These are phyloP conservation scores for Astropecten irregularis DNA, from an alignment of 53 echinoderm and acorn worm genomes.

Conservation along the genomic window DNA sequence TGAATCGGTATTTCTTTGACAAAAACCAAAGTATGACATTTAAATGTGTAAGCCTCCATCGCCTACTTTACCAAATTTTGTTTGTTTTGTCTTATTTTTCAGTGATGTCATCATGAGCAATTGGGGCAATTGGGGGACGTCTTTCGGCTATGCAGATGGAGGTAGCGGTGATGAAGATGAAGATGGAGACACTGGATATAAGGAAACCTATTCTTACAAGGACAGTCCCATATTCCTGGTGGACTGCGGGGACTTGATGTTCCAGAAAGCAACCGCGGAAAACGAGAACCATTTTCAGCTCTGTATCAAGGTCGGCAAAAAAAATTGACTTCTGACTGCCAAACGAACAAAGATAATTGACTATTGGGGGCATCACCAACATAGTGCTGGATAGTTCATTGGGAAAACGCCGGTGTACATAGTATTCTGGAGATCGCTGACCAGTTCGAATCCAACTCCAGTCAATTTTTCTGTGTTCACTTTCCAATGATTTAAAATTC, in stretches of 20 bases:
- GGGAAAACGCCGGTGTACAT: too few species aligned
- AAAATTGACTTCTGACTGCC: too few species aligned
- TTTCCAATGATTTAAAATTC: not conserved
- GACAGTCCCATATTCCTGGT: constrained; percentile 90
- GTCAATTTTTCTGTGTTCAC: too few species aligned
- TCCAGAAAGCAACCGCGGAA: constrained; percentile 63
- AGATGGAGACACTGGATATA: constrained; percentile 73
- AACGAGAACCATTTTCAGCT: constrained; percentile 85
- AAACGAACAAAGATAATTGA: too few species aligned
- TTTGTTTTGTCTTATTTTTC: not conserved
- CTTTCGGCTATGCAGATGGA: constrained; percentile 80
- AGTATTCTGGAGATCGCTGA: too few species aligned
- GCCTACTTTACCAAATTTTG: not conserved
- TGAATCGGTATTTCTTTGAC: not conserved
- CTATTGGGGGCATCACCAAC: too few species aligned
- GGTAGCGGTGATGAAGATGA: constrained; percentile 81
- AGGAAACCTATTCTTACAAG: constrained; percentile 46
- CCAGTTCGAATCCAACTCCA: too few species aligned
- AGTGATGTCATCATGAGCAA: constrained; percentile 2
- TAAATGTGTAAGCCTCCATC: not conserved
- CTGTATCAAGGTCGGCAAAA: constrained; percentile 88
- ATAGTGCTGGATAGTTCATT: too few species aligned
- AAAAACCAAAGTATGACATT: not conserved
- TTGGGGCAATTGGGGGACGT: constrained; percentile 36
- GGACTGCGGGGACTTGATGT: constrained; percentile 84